Conservation (phyloP, 2,888 invertebrate species). For the Stegophylla sp. region DNA sequence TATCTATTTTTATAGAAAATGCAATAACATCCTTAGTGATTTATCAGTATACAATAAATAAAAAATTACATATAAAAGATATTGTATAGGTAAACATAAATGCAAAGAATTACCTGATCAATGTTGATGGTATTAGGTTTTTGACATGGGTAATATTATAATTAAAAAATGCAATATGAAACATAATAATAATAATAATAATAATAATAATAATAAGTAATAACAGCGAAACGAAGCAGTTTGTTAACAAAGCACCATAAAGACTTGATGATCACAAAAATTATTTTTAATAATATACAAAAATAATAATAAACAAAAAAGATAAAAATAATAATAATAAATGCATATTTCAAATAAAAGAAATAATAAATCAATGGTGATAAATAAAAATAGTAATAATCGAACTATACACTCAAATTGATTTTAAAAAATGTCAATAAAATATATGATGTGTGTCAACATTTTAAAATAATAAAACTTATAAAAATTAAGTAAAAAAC, state of each 20-base stretch:
- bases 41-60: conserved; percentile 37
- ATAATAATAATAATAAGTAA: conserved; percentile 39
- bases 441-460: conserved; percentile 23
- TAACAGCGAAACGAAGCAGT: conserved; percentile 57
- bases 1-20: not conserved
- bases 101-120: conserved; percentile 22
- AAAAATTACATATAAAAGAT: not conserved
- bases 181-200: conserved; percentile 28
- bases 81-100: conserved; percentile 27
- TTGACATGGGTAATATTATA: conserved; percentile 29
- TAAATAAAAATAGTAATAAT: conserved; percentile 40
- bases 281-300: conserved; percentile 43
- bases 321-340: conserved; percentile 44
- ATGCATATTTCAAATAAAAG: conserved; percentile 46
- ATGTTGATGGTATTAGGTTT: conserved; percentile 28
- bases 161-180: conserved; percentile 3
- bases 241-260: conserved; percentile 58
- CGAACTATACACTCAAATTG: conserved; percentile 41
- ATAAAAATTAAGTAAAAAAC: conserved; percentile 33
- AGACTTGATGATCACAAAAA: conserved; percentile 55
- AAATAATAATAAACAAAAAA: conserved; percentile 43
- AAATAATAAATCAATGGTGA: conserved; percentile 46
- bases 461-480: conserved; percentile 14
- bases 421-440: conserved; percentile 11
- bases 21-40: conserved; percentile 6